Evolutionary conservation across 2,888 invertebrate species (phyloP).

Genomic region (Leptogaster cylindrica): DNA sequence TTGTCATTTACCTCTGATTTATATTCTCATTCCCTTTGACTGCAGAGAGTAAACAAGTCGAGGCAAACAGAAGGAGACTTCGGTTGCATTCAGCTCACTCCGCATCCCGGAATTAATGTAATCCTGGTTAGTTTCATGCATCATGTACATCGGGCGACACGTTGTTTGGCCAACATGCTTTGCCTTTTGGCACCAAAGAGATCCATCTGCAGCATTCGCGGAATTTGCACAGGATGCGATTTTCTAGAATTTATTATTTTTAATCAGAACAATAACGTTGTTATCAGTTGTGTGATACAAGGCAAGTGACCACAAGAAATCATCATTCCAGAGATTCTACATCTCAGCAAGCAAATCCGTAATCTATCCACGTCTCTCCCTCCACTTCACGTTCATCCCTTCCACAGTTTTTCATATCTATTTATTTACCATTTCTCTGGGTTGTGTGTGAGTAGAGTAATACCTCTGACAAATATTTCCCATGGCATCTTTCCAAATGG

Average conservation of each 20-base stretch:
- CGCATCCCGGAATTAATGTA: neutral
- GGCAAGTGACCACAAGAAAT: conserved; percentile 33
- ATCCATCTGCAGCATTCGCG: too few species aligned
- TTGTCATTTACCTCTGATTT: conserved; percentile 39
- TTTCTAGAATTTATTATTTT: too few species aligned
- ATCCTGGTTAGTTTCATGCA: neutral
- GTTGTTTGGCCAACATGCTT: neutral
- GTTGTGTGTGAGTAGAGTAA: conserved; percentile 17
- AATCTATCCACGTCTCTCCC: too few species aligned
- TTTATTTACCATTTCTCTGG: neutral
- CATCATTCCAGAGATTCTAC: conserved; percentile 44
- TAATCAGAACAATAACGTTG: too few species aligned
- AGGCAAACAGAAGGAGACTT: conserved; percentile 28
- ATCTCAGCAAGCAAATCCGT: conserved; percentile 27
- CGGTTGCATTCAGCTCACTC: neutral
- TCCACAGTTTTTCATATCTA: neutral
- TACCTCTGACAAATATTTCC: conserved; percentile 31
- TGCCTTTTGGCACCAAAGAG: too few species aligned
- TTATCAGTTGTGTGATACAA: conserved; percentile 26
- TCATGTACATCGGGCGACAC: neutral
- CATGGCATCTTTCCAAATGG: conserved; percentile 33
- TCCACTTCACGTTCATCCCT: neutral
- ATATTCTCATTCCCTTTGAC: conserved; percentile 17
- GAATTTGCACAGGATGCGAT: too few species aligned
- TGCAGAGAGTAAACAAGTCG: conserved; percentile 34